Evolutionary conservation across 2,888 invertebrate genomes (phyloP).

Genomic region (Dimorphilus gyrociliatus): DNA sequence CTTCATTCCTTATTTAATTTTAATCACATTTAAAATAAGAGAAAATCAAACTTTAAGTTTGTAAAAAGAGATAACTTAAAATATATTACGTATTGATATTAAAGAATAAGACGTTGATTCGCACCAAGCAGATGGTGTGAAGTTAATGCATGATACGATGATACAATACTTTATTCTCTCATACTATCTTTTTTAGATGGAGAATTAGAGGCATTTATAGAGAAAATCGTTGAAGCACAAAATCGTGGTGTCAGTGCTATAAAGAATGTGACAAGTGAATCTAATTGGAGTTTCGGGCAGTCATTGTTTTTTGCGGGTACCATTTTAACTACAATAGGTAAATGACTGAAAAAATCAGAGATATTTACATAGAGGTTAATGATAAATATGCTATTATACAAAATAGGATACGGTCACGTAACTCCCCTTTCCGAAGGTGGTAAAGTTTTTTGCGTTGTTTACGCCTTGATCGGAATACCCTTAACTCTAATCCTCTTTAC

Average conservation of each 20-base stretch:
- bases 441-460: conserved; percentile 70
- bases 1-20: no score
- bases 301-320: conserved; percentile 73
- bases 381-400: no score
- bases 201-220: conserved; percentile 54
- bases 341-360: conserved; percentile 4
- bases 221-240: conserved; percentile 54
- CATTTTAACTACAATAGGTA: conserved; percentile 63
- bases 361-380: no score
- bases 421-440: conserved; percentile 68
- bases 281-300: conserved; percentile 79
- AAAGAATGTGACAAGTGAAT: conserved; percentile 53
- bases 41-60: no score
- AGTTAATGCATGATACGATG: no score
- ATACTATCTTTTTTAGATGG: conserved; percentile 50
- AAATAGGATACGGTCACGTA: conserved; percentile 74
- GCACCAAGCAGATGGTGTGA: no score
- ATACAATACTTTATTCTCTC: no score
- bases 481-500: conserved; percentile 64
- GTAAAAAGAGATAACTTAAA: no score
- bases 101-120: no score
- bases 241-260: conserved; percentile 60
- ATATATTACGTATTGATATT: no score
- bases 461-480: conserved; percentile 66
- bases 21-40: no score